Base-by-base conservation (phyloP, 2,113 vertebrate species). In the Ptilonorhynchus violaceus region DNA sequence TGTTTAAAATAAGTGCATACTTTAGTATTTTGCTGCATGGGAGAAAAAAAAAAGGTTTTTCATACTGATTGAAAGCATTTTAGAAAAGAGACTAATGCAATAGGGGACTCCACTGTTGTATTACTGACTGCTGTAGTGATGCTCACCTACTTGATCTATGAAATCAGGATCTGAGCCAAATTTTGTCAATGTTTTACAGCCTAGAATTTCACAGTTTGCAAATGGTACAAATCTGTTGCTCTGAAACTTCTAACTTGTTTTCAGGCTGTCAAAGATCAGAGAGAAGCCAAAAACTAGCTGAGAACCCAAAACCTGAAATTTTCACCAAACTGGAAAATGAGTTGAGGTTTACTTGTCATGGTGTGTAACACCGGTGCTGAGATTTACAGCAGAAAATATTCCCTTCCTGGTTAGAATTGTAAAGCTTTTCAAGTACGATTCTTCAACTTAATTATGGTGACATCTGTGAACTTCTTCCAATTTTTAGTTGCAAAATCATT, bases 171-270 rank as follows among this genome's bases (percentile, higher is more conserved):
- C 41, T 28, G 9, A 52, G 66, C 62, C 92, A 91, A 64, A 64
- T 78, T 78, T 87, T 81, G 13, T 58, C 63, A 42, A 5, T 58
- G 49, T 74, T 93, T 82, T 78, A 67, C 21, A 89, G 56, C 6
- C 4, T 39, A 52, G 66, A 88, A 77, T 77, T 90, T 93, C 85
- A 89, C 77, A 84, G 85, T 88, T 92, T 94, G 75, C 42, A 86
- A 92, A 86, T 70, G 86, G 66, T 85, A 73, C 64, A 84, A 92
- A 81, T 86, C 37, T 86, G 79, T 86, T 95, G 72, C 88, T 94
- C 88, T 92, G 70, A 91, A 91, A 69, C 16, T 62, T 84, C 42
- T 35, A 58, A 66, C 75, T 92, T 92, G 46, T 77, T 92, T 77
- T 69, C 67, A 90, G 63, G 37, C 72, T 94, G 83, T 92, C 85